Evolutionary conservation across 1,140 invertebrate genomes (phyloP).

Genomic region (Anoplolepis gracilipes): DNA sequence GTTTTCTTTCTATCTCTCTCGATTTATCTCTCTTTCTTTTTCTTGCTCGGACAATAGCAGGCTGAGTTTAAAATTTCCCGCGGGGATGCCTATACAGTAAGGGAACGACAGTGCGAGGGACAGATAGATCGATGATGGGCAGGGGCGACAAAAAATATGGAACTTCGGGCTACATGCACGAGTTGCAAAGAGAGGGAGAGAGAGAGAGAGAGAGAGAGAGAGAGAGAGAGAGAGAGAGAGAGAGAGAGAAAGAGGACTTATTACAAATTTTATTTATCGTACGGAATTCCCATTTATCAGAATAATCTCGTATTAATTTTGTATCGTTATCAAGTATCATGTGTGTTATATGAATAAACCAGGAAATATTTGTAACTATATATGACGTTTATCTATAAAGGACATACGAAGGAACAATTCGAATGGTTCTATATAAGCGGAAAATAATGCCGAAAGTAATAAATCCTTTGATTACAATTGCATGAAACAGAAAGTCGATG

Average conservation of each 20-base stretch:
- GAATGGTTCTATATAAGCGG: not conserved
- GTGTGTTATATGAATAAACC: constrained; percentile 13
- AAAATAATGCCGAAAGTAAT: constrained; percentile 39
- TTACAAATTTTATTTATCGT: constrained; percentile 32
- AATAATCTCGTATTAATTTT: constrained; percentile 25
- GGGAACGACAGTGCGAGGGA: not conserved
- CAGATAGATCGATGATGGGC: constrained; percentile 47
- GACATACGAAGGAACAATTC: constrained; percentile 1
- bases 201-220: too few relatives aligned
- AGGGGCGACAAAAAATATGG: constrained; percentile 19
- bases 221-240: not conserved
- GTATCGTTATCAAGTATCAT: constrained; percentile 10
- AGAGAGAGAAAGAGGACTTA: not conserved
- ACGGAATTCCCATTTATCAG: not conserved
- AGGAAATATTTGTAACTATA: not conserved
- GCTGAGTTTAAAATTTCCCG: constrained; percentile 74
- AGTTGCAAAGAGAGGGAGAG: constrained; percentile 13
- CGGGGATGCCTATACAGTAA: constrained; percentile 51
- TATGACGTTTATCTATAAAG: not conserved
- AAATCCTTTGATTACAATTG: constrained; percentile 45
- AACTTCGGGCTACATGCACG: constrained; percentile 22
- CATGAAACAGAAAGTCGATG: constrained; percentile 47
- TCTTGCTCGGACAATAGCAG: not conserved
- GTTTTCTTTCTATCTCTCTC: not conserved
- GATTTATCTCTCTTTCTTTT: not conserved